Conservation (phyloP, 37 sponge, comb jelly and placozoan genomes). For the Mnemiopsis leidyi region DNA sequence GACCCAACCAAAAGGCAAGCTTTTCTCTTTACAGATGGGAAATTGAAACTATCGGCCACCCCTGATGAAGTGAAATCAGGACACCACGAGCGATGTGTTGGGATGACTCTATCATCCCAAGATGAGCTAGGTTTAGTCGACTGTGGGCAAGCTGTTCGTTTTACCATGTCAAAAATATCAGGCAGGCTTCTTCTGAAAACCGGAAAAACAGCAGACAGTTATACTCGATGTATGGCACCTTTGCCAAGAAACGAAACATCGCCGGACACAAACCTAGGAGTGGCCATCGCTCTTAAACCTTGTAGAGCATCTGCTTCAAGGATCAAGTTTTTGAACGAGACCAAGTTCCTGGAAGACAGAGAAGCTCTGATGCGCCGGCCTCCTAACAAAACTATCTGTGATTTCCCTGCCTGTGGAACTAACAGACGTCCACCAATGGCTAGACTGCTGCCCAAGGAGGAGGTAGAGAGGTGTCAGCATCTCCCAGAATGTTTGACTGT, state of each 20-base stretch:
- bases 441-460: not conserved
- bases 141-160: not conserved
- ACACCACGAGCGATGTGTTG: too few species aligned
- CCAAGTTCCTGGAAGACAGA: not conserved
- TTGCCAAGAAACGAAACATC: not conserved
- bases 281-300: not conserved
- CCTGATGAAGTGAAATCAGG: too few species aligned
- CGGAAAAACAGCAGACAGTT: not conserved
- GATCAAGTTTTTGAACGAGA: not conserved
- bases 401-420: not conserved
- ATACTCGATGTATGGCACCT: not conserved
- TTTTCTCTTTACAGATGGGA: not conserved
- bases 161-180: not conserved
- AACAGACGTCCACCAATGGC: not conserved
- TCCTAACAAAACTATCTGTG: not conserved
- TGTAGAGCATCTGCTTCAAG: not conserved
- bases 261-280: not conserved
- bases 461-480: not conserved
- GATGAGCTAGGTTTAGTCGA: not conserved
- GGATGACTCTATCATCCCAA: not conserved
- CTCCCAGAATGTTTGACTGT: not conserved
- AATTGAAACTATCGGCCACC: not conserved
- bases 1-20: not conserved
- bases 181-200: not conserved
- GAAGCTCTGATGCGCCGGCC: not conserved